Percentiles rank a stretch among this genome's conserved stretches.
phyloP scores from a whole-genome alignment of 2,113 vertebrate genomes.

The Telmatochromis sp. region DNA sequence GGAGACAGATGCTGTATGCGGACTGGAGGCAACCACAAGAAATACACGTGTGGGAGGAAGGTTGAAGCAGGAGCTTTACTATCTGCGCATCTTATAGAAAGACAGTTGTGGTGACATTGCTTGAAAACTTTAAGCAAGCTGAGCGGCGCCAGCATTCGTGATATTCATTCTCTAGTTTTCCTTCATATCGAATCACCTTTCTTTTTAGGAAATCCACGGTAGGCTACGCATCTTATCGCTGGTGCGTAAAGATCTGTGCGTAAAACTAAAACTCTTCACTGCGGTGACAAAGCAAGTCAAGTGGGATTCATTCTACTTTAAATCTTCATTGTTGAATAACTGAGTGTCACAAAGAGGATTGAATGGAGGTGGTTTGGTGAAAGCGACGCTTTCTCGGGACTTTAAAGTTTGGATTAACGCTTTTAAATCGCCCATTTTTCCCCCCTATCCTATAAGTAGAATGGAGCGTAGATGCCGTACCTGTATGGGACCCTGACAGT shows the following conservation, averaged over 20 bases:
- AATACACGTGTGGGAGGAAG: conserved; percentile 65
- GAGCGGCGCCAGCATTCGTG: neutral
- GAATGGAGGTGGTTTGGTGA: conserved; percentile 30
- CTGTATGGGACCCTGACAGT: conserved; percentile 21
- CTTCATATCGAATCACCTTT: neutral
- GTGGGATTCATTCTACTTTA: conserved; percentile 9
- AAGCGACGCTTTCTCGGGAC: conserved; percentile 14
- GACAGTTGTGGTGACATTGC: neutral
- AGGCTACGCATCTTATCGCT: neutral
- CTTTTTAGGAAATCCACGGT: neutral
- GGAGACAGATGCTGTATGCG: conserved; percentile 54
- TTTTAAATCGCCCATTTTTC: neutral
- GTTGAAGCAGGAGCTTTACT: conserved; percentile 54
- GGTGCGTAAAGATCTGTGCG: conserved; percentile 38
- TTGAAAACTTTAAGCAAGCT: neutral
- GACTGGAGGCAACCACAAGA: conserved; percentile 58
- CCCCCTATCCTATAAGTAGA: neutral
- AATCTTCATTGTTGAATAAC: neutral
- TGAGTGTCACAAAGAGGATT: conserved; percentile 22
- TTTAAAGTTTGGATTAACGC: conserved; percentile 35
- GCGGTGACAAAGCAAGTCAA: neutral
- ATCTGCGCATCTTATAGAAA: conserved; percentile 9
- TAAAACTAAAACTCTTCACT: conserved; percentile 2
- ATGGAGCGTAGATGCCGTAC: neutral
- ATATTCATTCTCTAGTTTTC: neutral